Evolutionary conservation across 2,888 invertebrate genomes (phyloP).

Genomic region (Hirtodrosophila confusa): DNA sequence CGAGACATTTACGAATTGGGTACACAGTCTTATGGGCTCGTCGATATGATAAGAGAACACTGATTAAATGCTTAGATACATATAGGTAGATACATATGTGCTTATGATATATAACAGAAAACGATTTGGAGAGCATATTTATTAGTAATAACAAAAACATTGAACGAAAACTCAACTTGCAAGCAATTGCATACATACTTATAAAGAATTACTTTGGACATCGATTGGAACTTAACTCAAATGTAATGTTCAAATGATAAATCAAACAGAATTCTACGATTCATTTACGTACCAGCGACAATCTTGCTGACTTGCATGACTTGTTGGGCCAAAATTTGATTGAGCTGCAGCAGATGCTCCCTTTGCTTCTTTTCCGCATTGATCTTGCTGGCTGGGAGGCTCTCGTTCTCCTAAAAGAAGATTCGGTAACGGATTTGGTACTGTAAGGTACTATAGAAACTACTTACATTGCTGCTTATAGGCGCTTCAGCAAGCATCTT

Average conservation of each 20-base stretch:
- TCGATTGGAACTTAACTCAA: constrained; percentile 55
- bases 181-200: constrained; percentile 53
- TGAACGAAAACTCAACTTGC: constrained; percentile 67
- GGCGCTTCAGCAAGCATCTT: constrained; percentile 93
- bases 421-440: no score
- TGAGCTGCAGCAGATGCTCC: constrained; percentile 94
- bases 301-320: constrained; percentile 98
- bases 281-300: constrained; percentile 91
- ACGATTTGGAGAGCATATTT: constrained; percentile 40
- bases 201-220: constrained; percentile 35
- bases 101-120: constrained; percentile 25
- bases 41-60: constrained; percentile 44
- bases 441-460: no score
- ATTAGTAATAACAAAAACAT: constrained; percentile 66
- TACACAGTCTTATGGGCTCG: constrained; percentile 21
- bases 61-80: constrained; percentile 52
- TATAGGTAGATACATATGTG: constrained; percentile 24
- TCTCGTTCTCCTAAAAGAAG: constrained; percentile 75
- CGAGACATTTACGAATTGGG: constrained; percentile 62
- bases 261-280: neutral
- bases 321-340: constrained; percentile 96
- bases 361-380: constrained; percentile 94
- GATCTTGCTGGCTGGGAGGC: constrained; percentile 88
- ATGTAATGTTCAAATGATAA: constrained; percentile 14
- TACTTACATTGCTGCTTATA: constrained; percentile 83